Conservation (phyloP, 2,113 vertebrate genomes). For the Chlorodrepanis virens region DNA sequence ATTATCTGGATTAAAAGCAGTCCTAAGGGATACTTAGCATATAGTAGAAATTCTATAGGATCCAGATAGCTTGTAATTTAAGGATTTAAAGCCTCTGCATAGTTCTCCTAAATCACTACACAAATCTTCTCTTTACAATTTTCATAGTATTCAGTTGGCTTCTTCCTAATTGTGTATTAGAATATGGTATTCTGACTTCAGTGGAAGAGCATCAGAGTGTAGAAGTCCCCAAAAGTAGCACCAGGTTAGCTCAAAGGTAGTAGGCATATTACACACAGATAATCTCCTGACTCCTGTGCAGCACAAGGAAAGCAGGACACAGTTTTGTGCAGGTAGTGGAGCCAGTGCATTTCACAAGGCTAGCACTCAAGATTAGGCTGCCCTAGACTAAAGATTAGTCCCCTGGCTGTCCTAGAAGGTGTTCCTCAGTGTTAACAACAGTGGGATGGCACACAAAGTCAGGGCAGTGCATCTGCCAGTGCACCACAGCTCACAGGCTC, state of each 20-base stretch:
- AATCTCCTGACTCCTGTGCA: neutral
- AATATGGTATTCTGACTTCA: neutral
- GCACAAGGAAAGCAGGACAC: fast-evolving
- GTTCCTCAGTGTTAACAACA: neutral
- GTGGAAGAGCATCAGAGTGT: neutral
- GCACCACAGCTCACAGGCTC: neutral
- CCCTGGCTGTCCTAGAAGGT: neutral
- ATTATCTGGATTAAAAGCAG: constrained; percentile 10
- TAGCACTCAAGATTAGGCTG: neutral
- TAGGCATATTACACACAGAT: neutral
- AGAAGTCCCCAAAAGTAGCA: neutral
- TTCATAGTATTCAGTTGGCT: neutral
- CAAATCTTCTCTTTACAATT: neutral
- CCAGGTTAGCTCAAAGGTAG: neutral
- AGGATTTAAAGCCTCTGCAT: neutral
- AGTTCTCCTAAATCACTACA: neutral
- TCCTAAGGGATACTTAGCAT: neutral
- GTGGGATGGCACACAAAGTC: fast-evolving
- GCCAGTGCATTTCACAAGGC: neutral
- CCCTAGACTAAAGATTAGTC: too few relatives aligned
- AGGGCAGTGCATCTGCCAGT: neutral
- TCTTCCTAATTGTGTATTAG: neutral
- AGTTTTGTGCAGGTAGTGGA: neutral
- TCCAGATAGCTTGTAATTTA: neutral
- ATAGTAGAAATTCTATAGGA: neutral